A percentile compares a stretch with the other conserved stretches of the same genome.
Conservation (phyloP, 2,113 vertebrate genomes). For the Erinaceus europaeus region DNA sequence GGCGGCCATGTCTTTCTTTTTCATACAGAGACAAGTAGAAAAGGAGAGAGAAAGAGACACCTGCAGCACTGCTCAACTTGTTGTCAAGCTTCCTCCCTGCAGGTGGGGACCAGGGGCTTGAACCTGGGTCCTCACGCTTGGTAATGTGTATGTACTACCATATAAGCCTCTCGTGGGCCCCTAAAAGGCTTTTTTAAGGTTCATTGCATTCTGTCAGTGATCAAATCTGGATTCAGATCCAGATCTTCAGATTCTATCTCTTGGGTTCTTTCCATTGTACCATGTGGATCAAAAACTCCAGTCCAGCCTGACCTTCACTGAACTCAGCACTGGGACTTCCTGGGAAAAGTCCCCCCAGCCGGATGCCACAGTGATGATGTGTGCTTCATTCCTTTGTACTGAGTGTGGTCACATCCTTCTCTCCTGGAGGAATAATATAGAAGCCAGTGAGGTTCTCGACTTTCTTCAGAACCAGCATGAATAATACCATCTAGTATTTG, state of each 20-base stretch:
- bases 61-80: too few relatives aligned
- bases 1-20: too few relatives aligned
- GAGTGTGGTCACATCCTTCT: background rate
- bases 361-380: background rate
- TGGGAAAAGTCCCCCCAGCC: background rate
- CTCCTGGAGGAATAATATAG: background rate
- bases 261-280: conserved; percentile 30
- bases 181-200: background rate
- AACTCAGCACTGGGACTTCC: background rate
- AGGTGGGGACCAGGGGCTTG: too few relatives aligned
- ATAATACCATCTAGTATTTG: conserved; percentile 23
- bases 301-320: background rate
- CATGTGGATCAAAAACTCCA: accelerated
- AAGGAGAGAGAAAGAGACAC: too few relatives aligned
- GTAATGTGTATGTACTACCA: too few relatives aligned
- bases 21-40: too few relatives aligned
- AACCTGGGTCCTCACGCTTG: too few relatives aligned
- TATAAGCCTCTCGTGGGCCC: too few relatives aligned
- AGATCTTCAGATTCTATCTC: background rate
- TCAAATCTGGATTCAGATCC: background rate
- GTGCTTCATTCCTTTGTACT: conserved; percentile 31
- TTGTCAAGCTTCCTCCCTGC: too few relatives aligned
- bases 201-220: background rate
- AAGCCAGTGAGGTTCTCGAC: conserved; percentile 18
- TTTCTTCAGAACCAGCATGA: background rate